Conservation (phyloP, 2,113 vertebrate species). For the Rhynchopsitta pachyrhyncha region DNA sequence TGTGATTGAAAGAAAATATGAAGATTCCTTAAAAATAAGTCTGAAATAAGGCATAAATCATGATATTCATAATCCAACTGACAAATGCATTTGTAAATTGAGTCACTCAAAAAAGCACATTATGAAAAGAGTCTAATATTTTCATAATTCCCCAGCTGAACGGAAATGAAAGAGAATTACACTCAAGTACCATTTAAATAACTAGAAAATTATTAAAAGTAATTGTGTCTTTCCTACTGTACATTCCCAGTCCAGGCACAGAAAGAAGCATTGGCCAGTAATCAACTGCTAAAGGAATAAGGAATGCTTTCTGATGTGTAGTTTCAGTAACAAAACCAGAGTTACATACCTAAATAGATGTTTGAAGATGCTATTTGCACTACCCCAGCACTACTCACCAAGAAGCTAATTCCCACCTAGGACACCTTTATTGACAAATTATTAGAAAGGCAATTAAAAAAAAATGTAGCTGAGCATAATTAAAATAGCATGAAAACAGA, state of each 20-base stretch:
- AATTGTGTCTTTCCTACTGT: background rate
- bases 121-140: background rate
- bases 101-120: background rate
- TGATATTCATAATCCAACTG: background rate
- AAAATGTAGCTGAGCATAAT: background rate
- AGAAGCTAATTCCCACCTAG: background rate
- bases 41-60: background rate
- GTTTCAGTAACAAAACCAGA: background rate
- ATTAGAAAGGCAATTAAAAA: background rate
- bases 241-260: background rate
- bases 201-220: background rate
- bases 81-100: background rate
- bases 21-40: background rate
- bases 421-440: background rate
- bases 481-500: background rate
- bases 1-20: background rate
- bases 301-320: background rate
- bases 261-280: background rate
- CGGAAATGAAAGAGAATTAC: background rate
- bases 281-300: background rate
- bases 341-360: background rate
- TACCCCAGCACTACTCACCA: background rate
- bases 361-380: background rate
- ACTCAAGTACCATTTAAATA: background rate
- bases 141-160: background rate